phyloP scores from a whole-genome alignment of 2,888 invertebrate species.

The Gordius sp. region DNA sequence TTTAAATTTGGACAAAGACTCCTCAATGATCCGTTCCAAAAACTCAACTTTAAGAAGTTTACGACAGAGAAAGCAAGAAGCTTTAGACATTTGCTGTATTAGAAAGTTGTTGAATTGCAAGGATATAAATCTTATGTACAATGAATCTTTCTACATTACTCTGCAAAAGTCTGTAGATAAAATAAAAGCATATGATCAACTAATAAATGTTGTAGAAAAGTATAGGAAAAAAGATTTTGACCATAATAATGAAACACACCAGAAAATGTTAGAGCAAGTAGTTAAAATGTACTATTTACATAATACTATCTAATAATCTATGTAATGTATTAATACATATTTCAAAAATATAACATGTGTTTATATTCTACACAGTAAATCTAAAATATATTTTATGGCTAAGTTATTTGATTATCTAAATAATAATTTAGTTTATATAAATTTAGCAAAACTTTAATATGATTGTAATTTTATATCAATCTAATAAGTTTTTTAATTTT shows the following conservation, averaged over 20 bases:
- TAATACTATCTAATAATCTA: background rate
- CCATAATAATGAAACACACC: background rate
- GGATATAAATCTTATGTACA: background rate
- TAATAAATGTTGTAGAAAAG: background rate
- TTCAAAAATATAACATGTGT: background rate
- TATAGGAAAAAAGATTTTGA: background rate
- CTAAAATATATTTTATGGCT: too few relatives aligned
- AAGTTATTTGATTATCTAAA: too few relatives aligned
- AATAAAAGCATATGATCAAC: background rate
- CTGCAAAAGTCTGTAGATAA: background rate
- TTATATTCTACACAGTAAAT: too few relatives aligned
- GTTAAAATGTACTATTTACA: background rate
- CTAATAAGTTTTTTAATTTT: background rate
- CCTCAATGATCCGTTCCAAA: too few relatives aligned
- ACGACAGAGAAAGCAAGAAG: background rate
- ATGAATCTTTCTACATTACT: background rate
- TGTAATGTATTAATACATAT: background rate
- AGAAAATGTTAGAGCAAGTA: conserved; percentile 1
- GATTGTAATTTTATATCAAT: background rate
- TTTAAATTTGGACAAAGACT: too few relatives aligned
- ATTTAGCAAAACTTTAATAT: background rate
- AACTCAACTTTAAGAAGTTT: background rate
- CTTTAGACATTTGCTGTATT: background rate
- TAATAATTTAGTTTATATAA: too few relatives aligned
- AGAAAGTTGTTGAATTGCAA: background rate